Evolutionary conservation across 2,888 invertebrate genomes (phyloP).

Genomic region (Cephus pygmeus): DNA sequence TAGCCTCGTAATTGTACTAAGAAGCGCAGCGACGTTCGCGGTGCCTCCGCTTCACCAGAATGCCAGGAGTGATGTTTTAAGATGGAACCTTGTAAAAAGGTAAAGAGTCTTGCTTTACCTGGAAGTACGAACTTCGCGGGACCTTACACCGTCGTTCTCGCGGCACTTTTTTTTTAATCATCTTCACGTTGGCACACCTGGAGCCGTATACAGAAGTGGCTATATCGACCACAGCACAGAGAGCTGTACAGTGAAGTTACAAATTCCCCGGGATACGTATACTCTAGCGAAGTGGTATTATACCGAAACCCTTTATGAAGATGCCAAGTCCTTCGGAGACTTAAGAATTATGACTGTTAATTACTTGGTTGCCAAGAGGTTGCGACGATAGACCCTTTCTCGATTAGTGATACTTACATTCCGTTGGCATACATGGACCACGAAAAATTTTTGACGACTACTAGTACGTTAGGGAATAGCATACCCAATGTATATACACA

Average conservation of each 20-base stretch:
- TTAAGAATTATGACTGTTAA: constrained; percentile 19
- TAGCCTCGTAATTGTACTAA: constrained; percentile 4
- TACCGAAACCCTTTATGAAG: neutral
- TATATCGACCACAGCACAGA: neutral
- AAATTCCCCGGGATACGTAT: neutral
- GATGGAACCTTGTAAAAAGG: neutral
- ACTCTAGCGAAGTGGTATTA: neutral
- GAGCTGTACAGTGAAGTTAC: neutral
- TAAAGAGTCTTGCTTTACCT: neutral
- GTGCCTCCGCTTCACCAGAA: neutral
- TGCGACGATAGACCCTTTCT: constrained; percentile 1
- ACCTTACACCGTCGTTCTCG: neutral
- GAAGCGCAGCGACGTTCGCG: neutral
- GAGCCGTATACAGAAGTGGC: neutral
- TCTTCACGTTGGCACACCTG: neutral
- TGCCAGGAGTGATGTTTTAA: neutral
- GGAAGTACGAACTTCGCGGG: neutral
- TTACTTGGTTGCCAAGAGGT: constrained; percentile 8
- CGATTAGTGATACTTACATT: constrained; percentile 11
- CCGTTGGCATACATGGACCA: constrained; percentile 14
- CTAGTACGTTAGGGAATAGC: neutral
- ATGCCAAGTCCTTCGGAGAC: constrained; percentile 1
- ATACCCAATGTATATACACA: neutral
- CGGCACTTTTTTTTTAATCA: neutral
- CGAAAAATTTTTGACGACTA: constrained; percentile 10